A percentile compares a stretch with the other conserved stretches of the same genome.
These are phyloP conservation scores for Heliconius nattereri DNA, from an alignment of 1,140 invertebrate species.

Conservation along the genomic window DNA sequence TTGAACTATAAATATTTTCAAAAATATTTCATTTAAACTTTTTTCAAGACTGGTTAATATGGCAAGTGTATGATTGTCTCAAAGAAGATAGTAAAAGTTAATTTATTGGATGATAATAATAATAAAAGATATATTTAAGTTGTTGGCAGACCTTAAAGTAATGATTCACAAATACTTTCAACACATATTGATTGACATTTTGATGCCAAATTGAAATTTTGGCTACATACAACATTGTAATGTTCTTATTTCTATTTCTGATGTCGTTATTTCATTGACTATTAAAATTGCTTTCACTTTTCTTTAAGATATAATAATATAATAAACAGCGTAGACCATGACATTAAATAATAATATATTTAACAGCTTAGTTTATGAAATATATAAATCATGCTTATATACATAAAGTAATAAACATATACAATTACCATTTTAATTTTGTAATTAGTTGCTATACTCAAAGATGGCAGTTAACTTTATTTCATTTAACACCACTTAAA, in stretches of 20 bases:
- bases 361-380: neutral
- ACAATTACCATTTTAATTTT: neutral
- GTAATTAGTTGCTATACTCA: neutral
- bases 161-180: neutral
- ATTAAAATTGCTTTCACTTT: slow-evolving; percentile 23
- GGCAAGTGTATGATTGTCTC: neutral
- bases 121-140: neutral
- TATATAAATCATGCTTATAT: neutral
- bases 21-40: slow-evolving; percentile 8
- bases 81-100: no score
- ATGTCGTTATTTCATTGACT: slow-evolving; percentile 20
- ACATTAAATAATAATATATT: neutral
- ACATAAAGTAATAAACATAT: neutral
- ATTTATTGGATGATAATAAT: neutral
- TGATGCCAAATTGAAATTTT: slow-evolving; percentile 59
- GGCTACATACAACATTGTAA: slow-evolving; percentile 51
- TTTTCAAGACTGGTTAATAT: slow-evolving; percentile 27
- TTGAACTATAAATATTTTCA: neutral
- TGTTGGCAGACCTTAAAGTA: neutral
- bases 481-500: neutral
- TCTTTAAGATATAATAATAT: neutral
- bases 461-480: neutral
- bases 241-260: slow-evolving; percentile 53
- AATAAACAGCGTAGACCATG: neutral
- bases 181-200: slow-evolving; percentile 20